Conservation (phyloP, 2,113 vertebrate species). For the Etia nguti region DNA sequence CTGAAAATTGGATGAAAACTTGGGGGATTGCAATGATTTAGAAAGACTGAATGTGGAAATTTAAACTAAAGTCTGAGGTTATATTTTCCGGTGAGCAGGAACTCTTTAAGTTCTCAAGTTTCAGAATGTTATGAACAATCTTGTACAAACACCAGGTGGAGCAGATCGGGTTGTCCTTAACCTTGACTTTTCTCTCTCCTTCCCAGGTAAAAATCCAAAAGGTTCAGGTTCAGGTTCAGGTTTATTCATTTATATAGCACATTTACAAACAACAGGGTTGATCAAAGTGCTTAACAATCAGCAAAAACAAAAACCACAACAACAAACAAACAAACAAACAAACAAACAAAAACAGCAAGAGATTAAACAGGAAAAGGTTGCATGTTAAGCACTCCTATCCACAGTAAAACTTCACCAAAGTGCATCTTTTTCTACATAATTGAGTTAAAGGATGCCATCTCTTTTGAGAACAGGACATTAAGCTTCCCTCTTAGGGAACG, state of each 20-base stretch:
- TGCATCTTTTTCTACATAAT: constrained; percentile 54
- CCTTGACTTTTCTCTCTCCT: constrained; percentile 31
- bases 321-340: no score
- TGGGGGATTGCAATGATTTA: not conserved
- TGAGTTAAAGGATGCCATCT: constrained; percentile 54
- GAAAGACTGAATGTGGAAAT: not conserved
- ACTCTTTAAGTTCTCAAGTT: not conserved
- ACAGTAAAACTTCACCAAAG: constrained; percentile 47
- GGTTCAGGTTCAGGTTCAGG: no score
- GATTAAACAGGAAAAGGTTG: no score
- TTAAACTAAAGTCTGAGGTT: not conserved
- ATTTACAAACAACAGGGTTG: no score
- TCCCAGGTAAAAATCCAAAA: not conserved
- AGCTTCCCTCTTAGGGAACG: constrained; percentile 45
- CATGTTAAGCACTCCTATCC: constrained; percentile 12
- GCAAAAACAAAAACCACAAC: no score
- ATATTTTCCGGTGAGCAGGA: not conserved
- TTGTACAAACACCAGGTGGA: not conserved
- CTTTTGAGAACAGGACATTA: constrained; percentile 62
- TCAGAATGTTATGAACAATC: not conserved
- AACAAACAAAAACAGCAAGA: no score
- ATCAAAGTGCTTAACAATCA: no score
- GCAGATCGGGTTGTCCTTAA: not conserved
- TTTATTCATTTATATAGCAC: no score
- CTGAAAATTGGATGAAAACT: not conserved